A percentile compares a stretch with the other conserved stretches of the same genome.
These are phyloP conservation scores for Halichoeres trimaculatus DNA, from an alignment of 2,113 vertebrate genomes.

Conservation along the genomic window DNA sequence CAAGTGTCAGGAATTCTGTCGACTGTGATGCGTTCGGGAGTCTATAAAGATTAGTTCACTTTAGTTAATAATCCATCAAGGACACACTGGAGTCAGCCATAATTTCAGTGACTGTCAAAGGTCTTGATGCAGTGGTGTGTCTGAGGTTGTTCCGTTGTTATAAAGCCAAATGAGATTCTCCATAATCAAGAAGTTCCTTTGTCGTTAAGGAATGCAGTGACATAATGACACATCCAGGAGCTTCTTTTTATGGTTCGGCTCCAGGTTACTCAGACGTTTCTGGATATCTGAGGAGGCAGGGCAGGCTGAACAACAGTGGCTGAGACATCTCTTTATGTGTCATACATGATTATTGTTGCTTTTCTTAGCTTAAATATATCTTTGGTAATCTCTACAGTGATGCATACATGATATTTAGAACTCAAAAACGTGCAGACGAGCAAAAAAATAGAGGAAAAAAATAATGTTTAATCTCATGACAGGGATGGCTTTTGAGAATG, in stretches of 20 bases:
- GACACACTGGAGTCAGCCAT: constrained; percentile 35
- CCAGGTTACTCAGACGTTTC: constrained; percentile 30
- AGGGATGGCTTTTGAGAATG: too few species aligned
- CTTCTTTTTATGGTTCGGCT: neutral
- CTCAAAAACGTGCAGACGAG: neutral
- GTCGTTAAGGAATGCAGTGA: neutral
- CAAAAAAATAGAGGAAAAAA: neutral
- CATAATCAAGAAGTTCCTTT: neutral
- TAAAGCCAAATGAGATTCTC: neutral
- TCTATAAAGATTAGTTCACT: constrained; percentile 65
- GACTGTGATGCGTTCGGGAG: constrained; percentile 10
- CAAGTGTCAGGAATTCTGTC: neutral
- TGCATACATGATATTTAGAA: constrained; percentile 2
- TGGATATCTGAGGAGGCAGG: constrained; percentile 23
- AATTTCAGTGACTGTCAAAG: constrained; percentile 53
- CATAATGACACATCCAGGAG: neutral
- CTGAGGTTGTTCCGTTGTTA: neutral
- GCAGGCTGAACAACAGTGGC: neutral
- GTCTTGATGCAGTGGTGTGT: neutral
- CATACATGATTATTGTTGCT: neutral
- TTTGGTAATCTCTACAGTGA: neutral
- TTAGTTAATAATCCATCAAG: constrained; percentile 83
- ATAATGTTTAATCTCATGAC: neutral
- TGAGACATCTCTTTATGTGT: neutral
- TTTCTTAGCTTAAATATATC: neutral